Percentiles rank a stretch among this genome's conserved stretches.
Conservation (phyloP, 2,797 vertebrate species). For the Tokudaia muenninki region DNA sequence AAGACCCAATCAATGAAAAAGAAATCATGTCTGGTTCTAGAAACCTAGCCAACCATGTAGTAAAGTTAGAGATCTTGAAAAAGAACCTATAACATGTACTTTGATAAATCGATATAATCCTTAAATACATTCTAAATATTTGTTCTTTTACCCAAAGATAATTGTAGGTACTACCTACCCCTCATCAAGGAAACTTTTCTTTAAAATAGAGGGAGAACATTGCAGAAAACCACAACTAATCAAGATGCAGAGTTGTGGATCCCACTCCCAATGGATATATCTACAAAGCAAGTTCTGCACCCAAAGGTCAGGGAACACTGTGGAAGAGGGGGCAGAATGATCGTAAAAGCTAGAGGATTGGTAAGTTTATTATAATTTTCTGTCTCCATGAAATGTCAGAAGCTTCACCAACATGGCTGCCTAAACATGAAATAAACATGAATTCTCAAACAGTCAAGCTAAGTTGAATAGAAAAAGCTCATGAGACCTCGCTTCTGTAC, state of each 20-base stretch:
- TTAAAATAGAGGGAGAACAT: neutral
- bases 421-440: neutral
- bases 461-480: neutral
- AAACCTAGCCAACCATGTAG: no score
- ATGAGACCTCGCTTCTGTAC: neutral
- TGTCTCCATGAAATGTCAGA: neutral
- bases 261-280: neutral
- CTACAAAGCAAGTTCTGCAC: neutral
- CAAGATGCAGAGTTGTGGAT: neutral
- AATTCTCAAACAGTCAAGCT: neutral
- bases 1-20: no score
- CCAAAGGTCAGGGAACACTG: neutral
- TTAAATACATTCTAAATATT: no score
- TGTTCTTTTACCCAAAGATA: neutral
- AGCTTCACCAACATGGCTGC: neutral
- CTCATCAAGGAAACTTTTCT: neutral
- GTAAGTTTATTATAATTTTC: neutral
- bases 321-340: neutral
- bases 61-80: no score
- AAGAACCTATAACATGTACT: no score
- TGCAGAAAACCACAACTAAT: neutral
- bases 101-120: no score
- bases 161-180: neutral
- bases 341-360: neutral
- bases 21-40: no score